These are phyloP conservation scores for Leucoraja ocellata DNA, from an alignment of 2,797 vertebrate species.

Conservation along the genomic window DNA sequence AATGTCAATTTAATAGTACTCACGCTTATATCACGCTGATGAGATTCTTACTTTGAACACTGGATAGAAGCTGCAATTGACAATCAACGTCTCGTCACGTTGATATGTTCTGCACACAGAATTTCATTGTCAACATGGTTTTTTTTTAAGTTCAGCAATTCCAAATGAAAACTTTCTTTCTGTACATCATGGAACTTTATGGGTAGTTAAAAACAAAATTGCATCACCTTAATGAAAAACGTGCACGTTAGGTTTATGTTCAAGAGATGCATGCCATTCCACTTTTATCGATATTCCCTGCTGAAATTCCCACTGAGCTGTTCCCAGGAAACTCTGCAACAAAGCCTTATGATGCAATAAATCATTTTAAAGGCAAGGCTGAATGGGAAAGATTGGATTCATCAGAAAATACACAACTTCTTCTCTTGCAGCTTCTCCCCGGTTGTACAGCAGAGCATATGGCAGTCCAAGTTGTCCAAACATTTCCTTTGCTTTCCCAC, in stretches of 20 bases:
- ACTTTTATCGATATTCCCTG: not conserved
- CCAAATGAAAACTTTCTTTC: not conserved
- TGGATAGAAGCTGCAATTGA: not conserved
- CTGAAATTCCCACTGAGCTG: not conserved
- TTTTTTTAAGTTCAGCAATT: not conserved
- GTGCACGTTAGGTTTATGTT: not conserved
- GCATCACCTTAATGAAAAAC: not conserved
- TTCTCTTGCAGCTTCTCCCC: not conserved
- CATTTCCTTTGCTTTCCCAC: not conserved
- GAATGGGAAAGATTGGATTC: not conserved
- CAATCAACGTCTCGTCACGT: not conserved
- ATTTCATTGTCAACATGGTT: not conserved
- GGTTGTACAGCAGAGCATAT: not conserved
- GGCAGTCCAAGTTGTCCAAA: not conserved
- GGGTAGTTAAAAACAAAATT: not conserved
- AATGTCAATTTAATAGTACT: conserved; percentile 16
- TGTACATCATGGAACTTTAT: not conserved
- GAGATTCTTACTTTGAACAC: not conserved
- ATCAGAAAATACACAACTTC: not conserved
- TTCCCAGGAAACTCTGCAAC: not conserved
- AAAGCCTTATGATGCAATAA: not conserved
- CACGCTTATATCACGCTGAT: not conserved
- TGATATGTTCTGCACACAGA: not conserved
- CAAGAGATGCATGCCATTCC: not conserved
- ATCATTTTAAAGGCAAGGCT: not conserved